phyloP scores from a whole-genome alignment of 37 sponge, comb jelly and placozoan species.

The Crambe crambe region DNA sequence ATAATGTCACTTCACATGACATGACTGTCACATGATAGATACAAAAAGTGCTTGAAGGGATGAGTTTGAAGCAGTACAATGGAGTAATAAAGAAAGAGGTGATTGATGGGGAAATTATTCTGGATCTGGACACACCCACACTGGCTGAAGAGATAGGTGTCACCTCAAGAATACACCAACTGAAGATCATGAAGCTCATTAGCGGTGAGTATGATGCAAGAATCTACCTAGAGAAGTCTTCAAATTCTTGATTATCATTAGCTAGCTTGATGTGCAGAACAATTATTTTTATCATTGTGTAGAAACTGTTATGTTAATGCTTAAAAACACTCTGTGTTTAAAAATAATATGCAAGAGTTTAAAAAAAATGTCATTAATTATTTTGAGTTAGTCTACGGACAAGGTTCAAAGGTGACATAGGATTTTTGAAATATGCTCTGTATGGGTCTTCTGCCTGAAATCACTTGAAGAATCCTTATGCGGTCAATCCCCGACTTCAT shows the following conservation, averaged over 20 bases:
- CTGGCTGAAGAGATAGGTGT: slow-evolving; percentile 11
- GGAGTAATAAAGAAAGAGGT: slow-evolving; percentile 7
- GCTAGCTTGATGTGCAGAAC: background rate
- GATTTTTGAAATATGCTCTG: background rate
- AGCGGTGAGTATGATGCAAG: slow-evolving; percentile 7
- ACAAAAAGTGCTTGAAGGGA: background rate
- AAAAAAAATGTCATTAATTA: background rate
- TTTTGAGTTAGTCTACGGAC: background rate
- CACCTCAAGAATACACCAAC: slow-evolving; percentile 3
- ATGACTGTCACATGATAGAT: background rate
- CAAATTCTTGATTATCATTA: background rate
- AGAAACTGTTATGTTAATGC: background rate
- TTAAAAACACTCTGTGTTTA: background rate
- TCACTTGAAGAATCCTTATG: slow-evolving; percentile 1
- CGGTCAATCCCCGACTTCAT: background rate
- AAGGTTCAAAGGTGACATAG: slow-evolving; percentile 5
- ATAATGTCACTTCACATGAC: background rate
- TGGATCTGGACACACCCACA: slow-evolving; percentile 11
- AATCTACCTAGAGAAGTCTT: background rate
- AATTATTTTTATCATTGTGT: background rate
- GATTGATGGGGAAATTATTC: slow-evolving; percentile 15
- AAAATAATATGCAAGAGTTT: background rate
- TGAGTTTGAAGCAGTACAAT: slow-evolving; percentile 23
- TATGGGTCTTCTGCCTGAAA: slow-evolving; percentile 9
- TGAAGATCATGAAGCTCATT: slow-evolving; percentile 34